These are phyloP conservation scores for Silurus meridionalis DNA, from an alignment of 2,113 vertebrate species.

Conservation along the genomic window DNA sequence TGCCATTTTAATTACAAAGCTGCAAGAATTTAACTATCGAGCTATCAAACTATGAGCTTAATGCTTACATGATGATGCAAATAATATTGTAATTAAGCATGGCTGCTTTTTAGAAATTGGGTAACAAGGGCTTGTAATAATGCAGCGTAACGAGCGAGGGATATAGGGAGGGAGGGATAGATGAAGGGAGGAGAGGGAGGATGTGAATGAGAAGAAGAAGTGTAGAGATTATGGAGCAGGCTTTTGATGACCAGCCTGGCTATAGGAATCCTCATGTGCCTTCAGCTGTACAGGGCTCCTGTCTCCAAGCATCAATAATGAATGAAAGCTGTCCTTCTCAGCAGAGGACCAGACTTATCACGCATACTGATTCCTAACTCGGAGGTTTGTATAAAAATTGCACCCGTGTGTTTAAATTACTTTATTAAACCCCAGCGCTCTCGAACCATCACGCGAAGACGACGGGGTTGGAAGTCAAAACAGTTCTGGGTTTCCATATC, in stretches of 20 bases:
- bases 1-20: conserved; percentile 45
- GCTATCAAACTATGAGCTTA: conserved; percentile 41
- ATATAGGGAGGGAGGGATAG: background rate
- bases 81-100: conserved; percentile 63
- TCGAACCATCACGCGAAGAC: conserved; percentile 27
- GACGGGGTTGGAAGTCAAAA: conserved; percentile 1
- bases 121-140: conserved; percentile 23
- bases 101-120: conserved; percentile 25
- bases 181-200: background rate
- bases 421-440: conserved; percentile 57
- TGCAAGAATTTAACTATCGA: conserved; percentile 21
- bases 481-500: too few species aligned
- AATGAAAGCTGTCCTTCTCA: conserved; percentile 78
- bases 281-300: conserved; percentile 68
- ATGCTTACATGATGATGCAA: conserved; percentile 52
- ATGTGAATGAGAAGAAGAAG: conserved; percentile 59
- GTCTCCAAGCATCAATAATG: conserved; percentile 78
- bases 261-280: conserved; percentile 71
- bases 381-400: conserved; percentile 69
- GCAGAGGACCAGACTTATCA: conserved; percentile 67
- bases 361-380: conserved; percentile 73
- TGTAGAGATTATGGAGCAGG: conserved; percentile 67
- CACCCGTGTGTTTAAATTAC: conserved; percentile 64
- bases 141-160: conserved; percentile 24
- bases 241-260: conserved; percentile 70